Evolutionary conservation across 2,797 vertebrate species (phyloP), one percentile per base, ranked within the genome.

Genomic region (Fistularia tabacaria): DNA sequence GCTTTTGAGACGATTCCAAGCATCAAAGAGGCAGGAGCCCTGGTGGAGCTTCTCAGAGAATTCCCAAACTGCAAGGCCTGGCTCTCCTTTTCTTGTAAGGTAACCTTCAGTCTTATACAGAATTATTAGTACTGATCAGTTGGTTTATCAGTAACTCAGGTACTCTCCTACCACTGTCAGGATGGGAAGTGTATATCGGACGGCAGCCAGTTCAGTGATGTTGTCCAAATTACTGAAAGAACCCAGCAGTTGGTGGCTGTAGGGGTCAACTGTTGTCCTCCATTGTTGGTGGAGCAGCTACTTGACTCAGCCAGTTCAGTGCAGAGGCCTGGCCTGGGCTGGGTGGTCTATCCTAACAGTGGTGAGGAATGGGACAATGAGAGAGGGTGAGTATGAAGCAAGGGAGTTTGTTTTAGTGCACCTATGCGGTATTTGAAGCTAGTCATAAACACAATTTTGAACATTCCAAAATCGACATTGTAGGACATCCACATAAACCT

Each of bases 1-100:
- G 93, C 92, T 41, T 81, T 94, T 56, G 93, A 94, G 77, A 94
- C 93, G 10, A 87, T 94, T 68, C 93, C 93, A 2, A 88, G 91
- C 44, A 75, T 90, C 54, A 93, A 92, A 76, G 93, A 94, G 73
- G 92, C 88, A 0, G 73, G 85, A 52, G 91, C 92, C 41, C 54
- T 93, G 59, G 64, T 91, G 52, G 87, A 91, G 71, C 83, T 93
- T 57, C 86, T 93, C 41, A 79, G 78, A 62, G 92, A 94, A 77
- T 92, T 92, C 62, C 91, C 92, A 1, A 69, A 85, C 64, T 57
- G 66, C 1, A 79, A 82, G 71, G 92, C 90, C 59, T 93, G 91
- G 92, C 81, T 94, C 39, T 85, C 91, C 46, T 93, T 93, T 73
- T 92, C 92, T 14, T 92, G 90, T 59, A 92, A 92, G 91, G 92